A percentile compares a stretch with the other conserved stretches of the same genome.
These are phyloP conservation scores for Amaurobius ferox DNA, from an alignment of 2,888 invertebrate genomes.

Conservation along the genomic window DNA sequence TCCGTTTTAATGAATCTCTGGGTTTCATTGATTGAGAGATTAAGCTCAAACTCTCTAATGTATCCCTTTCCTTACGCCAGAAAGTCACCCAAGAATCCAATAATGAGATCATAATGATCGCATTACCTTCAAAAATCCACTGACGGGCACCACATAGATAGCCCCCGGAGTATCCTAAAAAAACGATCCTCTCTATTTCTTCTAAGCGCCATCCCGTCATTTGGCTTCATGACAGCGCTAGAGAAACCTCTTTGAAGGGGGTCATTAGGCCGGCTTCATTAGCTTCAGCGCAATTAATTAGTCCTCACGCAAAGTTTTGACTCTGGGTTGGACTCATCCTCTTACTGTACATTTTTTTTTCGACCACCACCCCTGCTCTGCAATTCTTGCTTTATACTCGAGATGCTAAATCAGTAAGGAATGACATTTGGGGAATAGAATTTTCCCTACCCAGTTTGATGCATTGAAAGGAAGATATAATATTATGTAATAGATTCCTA, in stretches of 20 bases:
- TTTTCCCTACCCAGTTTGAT: no score
- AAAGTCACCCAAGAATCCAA: background rate
- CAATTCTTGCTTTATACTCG: no score
- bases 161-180: background rate
- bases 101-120: background rate
- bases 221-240: constrained; percentile 58
- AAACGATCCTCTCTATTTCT: constrained; percentile 28
- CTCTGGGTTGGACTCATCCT: background rate
- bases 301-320: constrained; percentile 27
- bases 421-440: no score
- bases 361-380: no score
- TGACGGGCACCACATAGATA: background rate
- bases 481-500: no score
- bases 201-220: constrained; percentile 43
- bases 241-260: constrained; percentile 46
- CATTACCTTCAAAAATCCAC: background rate
- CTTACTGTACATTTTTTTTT: no score
- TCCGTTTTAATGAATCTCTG: no score
- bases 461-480: no score
- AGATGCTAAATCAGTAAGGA: no score
- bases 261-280: constrained; percentile 68
- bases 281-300: constrained; percentile 61
- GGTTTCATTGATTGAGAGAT: no score
- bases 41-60: no score
- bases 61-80: no score